Conservation (phyloP, 64 coral and sea anemone species). For the Actinia equina region DNA sequence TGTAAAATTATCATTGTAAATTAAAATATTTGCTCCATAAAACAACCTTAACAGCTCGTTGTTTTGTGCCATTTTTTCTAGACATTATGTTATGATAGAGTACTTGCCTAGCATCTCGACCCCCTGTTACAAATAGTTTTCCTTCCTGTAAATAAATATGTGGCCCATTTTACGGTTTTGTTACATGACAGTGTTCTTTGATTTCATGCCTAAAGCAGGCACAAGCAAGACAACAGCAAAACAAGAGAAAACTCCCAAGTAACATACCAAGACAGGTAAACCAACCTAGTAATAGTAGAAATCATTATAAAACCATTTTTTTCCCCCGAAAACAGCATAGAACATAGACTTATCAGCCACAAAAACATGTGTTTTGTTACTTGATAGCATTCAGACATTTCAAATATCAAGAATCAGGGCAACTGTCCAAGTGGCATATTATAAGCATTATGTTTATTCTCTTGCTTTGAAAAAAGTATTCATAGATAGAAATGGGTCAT, state of each 20-base stretch:
- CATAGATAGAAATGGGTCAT: background rate
- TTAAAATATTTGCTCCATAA: background rate
- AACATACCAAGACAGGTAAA: slow-evolving; percentile 33
- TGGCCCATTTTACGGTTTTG: slow-evolving; percentile 8
- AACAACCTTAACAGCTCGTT: background rate
- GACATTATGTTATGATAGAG: background rate
- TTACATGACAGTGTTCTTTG: slow-evolving; percentile 7
- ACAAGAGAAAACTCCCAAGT: slow-evolving; percentile 32
- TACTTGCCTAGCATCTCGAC: slow-evolving; percentile 12
- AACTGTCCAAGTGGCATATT: slow-evolving; percentile 11
- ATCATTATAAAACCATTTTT: background rate
- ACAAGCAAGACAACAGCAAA: slow-evolving; percentile 34
- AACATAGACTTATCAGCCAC: background rate
- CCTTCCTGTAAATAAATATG: slow-evolving; percentile 37
- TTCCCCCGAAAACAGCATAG: background rate
- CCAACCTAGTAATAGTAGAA: background rate
- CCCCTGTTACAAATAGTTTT: slow-evolving; percentile 34
- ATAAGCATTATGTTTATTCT: background rate
- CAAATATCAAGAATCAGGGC: slow-evolving; percentile 11
- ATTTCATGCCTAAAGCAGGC: slow-evolving; percentile 21
- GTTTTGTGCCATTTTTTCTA: background rate
- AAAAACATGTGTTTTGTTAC: slow-evolving; percentile 29
- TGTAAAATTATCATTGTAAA: background rate
- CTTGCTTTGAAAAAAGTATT: background rate
- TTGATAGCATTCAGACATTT: slow-evolving; percentile 19